Percentiles rank a stretch among this genome's conserved stretches.
These are phyloP conservation scores for Drosophila mercatorum DNA, from an alignment of 2,888 invertebrate genomes.

Conservation along the genomic window DNA sequence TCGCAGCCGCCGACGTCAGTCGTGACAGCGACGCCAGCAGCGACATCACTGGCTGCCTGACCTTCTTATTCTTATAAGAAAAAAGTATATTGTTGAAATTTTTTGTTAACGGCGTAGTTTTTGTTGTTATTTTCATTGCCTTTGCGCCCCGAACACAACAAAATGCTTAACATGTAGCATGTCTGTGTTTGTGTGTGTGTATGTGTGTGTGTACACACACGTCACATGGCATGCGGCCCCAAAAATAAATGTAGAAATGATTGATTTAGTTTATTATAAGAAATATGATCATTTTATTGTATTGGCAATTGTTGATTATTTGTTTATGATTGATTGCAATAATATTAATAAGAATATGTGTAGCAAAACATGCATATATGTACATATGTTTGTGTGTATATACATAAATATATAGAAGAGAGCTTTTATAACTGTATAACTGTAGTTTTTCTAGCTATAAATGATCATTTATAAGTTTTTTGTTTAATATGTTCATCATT, in stretches of 20 bases:
- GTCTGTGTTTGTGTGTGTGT: not conserved
- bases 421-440: too few relatives aligned
- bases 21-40: constrained; percentile 24
- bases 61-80: constrained; percentile 60
- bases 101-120: constrained; percentile 56
- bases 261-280: constrained; percentile 51
- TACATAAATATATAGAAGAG: not conserved
- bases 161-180: constrained; percentile 17
- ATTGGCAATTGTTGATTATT: constrained; percentile 38
- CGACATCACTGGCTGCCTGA: constrained; percentile 41
- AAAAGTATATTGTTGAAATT: constrained; percentile 37
- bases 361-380: not conserved
- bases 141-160: constrained; percentile 36
- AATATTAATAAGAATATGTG: not conserved
- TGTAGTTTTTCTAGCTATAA: too few relatives aligned
- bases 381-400: not conserved
- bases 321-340: constrained; percentile 13
- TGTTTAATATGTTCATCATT: too few relatives aligned
- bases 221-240: constrained; percentile 33
- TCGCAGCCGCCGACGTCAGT: constrained; percentile 2
- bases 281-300: constrained; percentile 35
- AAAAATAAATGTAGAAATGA: constrained; percentile 36
- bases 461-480: not conserved
- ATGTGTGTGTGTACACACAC: constrained; percentile 10
- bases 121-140: constrained; percentile 40